Evolutionary conservation across 2,113 vertebrate species (phyloP), one percentile per base, ranked within the genome.

Genomic region (Paramisgurnus dabryanus): DNA sequence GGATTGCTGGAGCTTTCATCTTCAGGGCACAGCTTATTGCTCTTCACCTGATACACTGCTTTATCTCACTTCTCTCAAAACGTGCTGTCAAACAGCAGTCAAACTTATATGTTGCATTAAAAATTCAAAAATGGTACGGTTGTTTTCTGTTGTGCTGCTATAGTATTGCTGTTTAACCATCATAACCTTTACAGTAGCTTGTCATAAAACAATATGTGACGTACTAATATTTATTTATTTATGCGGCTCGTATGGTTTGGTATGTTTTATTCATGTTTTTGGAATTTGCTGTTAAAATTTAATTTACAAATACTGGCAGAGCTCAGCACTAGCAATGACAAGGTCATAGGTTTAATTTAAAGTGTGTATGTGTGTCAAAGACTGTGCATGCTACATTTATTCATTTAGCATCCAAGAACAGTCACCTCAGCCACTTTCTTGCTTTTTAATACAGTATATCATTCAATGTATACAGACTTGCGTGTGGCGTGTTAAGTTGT

Each of bases 1-100:
- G 78, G 43, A n/a, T 79, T 71, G 40, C 27, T n/a, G 78, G 17
- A 61, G 50, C 78, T 71, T 79, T 79, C 78, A 79, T 79, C 78
- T 71, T 71, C 78, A 53, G 45, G 60, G 58, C 9, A 40, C 40
- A 63, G 22, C 15, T 67, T 64, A 49, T 71, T 70, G 67, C 68
- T 79, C 39, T 63, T 71, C 78, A 63, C 67, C 67, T 50, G 57
- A 50, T 63, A 64, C 27, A 53, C 58, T 49, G 41, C 66, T 63
- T 64, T 60, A 70, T 64, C 58, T 71, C 57, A 63, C 34, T 61
- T 41, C 55, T 18, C 63, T 68, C 65, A 69, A 60, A 68, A 60
- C 67, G 60, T 12, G 5, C 58, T 8, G 13, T 15, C 50, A 15
- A 53, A 53, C 50, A 47, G 43, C 15, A 50, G 18, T 61, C 72